Conservation (phyloP, 2,113 vertebrate species). For the Neofelis nebulosa region DNA sequence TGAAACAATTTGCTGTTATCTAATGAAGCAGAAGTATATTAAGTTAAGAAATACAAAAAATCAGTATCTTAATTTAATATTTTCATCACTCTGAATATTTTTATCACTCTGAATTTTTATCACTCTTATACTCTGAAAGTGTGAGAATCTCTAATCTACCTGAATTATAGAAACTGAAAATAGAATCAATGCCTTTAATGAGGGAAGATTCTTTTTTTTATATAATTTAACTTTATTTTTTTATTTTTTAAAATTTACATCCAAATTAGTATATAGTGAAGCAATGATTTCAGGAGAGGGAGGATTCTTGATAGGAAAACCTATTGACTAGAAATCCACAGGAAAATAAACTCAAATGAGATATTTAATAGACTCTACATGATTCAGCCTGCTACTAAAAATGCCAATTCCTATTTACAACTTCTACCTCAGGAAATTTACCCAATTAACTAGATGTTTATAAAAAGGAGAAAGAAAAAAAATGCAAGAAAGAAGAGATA, state of each 20-base stretch:
- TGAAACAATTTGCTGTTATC: neutral
- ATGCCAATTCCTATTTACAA: neutral
- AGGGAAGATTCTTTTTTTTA: neutral
- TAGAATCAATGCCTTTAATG: neutral
- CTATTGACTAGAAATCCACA: constrained; percentile 27
- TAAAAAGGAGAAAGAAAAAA: neutral
- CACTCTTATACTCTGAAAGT: neutral
- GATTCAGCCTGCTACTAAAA: neutral
- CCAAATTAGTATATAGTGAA: too few species aligned
- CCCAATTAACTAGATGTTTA: neutral
- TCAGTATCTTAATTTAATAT: neutral
- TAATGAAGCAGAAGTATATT: neutral
- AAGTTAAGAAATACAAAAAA: neutral
- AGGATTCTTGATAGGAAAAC: neutral
- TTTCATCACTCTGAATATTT: constrained; percentile 22
- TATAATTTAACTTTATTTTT: too few species aligned
- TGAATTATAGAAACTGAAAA: constrained; percentile 10
- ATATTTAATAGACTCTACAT: neutral
- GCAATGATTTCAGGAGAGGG: neutral
- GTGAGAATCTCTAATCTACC: neutral
- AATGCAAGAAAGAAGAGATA: neutral
- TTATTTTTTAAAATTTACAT: too few species aligned
- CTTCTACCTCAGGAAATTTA: neutral
- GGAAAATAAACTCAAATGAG: neutral
- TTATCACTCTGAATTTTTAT: neutral